phyloP scores from a whole-genome alignment of 1,140 invertebrate species.

The Drosophila nigrodunni region DNA sequence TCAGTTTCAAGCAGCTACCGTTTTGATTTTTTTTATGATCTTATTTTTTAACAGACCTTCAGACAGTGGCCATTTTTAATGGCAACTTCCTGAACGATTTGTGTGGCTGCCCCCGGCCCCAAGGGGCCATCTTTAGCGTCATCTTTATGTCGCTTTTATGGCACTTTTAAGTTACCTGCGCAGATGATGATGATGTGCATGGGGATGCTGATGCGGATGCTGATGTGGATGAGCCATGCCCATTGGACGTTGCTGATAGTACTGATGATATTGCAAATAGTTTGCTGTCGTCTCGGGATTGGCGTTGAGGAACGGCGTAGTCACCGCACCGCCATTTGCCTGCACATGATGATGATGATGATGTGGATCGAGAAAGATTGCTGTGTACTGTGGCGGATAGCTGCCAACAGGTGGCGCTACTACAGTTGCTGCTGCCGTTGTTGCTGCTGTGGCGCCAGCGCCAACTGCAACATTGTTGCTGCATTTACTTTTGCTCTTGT shows the following conservation, averaged over 20 bases:
- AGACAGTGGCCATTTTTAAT: constrained; percentile 49
- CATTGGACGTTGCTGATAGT: constrained; percentile 65
- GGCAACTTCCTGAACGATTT: constrained; percentile 32
- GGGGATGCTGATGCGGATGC: constrained; percentile 50
- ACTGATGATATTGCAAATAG: constrained; percentile 70
- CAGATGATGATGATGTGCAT: constrained; percentile 49
- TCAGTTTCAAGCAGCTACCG: constrained; percentile 29
- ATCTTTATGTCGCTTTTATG: constrained; percentile 34
- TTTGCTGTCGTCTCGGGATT: constrained; percentile 41
- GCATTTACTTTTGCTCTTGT: constrained; percentile 59
- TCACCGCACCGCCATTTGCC: constrained; percentile 46
- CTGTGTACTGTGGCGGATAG: constrained; percentile 72
- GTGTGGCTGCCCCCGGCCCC: constrained; percentile 25
- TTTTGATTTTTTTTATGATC: too few relatives aligned
- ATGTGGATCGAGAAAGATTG: constrained; percentile 67
- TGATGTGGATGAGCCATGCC: constrained; percentile 45
- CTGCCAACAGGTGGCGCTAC: constrained; percentile 50
- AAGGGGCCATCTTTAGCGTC: constrained; percentile 1
- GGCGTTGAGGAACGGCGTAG: constrained; percentile 54
- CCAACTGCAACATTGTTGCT: constrained; percentile 30
- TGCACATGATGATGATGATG: constrained; percentile 51
- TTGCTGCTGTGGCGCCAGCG: constrained; percentile 23
- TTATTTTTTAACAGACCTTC: constrained; percentile 1
- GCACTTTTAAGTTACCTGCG: constrained; percentile 53
- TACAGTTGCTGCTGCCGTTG: constrained; percentile 5